phyloP scores from a whole-genome alignment of 1,140 invertebrate genomes.

The Amphibalanus amphitrite region DNA sequence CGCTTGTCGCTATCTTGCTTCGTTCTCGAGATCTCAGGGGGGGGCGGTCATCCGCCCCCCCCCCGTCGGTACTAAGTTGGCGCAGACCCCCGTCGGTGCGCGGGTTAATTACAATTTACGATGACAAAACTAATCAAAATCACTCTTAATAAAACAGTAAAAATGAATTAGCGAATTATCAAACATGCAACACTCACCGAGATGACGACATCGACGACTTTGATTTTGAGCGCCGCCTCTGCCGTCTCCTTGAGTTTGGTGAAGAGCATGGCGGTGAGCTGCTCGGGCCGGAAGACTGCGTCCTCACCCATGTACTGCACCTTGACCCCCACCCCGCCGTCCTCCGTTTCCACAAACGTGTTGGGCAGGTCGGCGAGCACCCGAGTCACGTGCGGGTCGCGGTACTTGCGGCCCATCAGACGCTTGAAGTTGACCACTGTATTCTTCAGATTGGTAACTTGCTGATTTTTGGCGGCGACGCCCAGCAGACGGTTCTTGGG shows the following conservation, averaged over 20 bases:
- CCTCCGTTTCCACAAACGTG: slow-evolving; percentile 9
- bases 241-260: slow-evolving; percentile 91
- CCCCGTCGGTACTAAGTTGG: too few relatives aligned
- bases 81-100: too few relatives aligned
- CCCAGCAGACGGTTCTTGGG: slow-evolving; percentile 81
- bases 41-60: too few relatives aligned
- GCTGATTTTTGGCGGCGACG: slow-evolving; percentile 89
- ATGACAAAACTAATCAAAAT: too few relatives aligned
- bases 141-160: too few relatives aligned
- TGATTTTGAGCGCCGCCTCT: slow-evolving; percentile 63
- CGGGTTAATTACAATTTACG: too few relatives aligned
- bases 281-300: slow-evolving; percentile 76
- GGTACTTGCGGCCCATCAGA: slow-evolving; percentile 48
- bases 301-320: slow-evolving; percentile 75
- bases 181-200: slow-evolving; percentile 58
- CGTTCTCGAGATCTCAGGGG: too few relatives aligned
- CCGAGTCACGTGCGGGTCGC: slow-evolving; percentile 9
- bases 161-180: too few relatives aligned
- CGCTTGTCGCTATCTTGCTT: too few relatives aligned
- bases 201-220: slow-evolving; percentile 93
- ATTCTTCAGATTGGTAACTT: slow-evolving; percentile 92
- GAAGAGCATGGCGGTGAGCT: slow-evolving; percentile 90
- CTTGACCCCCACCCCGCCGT: slow-evolving; percentile 27
- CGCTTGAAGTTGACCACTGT: slow-evolving; percentile 87
- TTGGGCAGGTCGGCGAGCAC: slow-evolving; percentile 35